Evolutionary conservation across 2,113 vertebrate genomes (phyloP).

Genomic region (Saccopteryx bilineata): DNA sequence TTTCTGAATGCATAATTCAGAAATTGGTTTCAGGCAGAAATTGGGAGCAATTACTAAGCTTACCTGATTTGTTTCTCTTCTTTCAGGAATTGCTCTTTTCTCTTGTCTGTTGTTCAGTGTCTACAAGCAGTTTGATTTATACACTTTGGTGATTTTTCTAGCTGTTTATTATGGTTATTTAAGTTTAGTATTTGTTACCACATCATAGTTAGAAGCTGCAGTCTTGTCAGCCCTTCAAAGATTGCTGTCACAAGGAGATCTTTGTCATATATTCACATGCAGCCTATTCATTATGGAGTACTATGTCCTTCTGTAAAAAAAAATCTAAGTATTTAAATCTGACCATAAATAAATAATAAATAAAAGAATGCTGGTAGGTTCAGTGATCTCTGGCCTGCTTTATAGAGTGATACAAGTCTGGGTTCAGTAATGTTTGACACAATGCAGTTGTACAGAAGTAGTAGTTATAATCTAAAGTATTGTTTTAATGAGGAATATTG

Average conservation of each 20-base stretch:
- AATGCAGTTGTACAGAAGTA: neutral
- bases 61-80: neutral
- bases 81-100: neutral
- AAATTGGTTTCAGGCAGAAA: neutral
- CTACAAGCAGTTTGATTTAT: neutral
- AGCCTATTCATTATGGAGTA: neutral
- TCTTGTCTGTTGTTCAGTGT: neutral
- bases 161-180: neutral
- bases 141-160: neutral
- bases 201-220: neutral
- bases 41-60: neutral
- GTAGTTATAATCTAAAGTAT: neutral
- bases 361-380: neutral
- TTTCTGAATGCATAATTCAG: neutral
- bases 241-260: neutral
- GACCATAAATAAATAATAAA: neutral
- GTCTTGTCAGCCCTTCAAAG: neutral
- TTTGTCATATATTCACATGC: neutral
- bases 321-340: neutral
- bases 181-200: neutral
- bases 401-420: neutral
- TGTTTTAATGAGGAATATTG: neutral
- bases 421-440: constrained; percentile 5
- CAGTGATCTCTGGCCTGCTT: neutral
- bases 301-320: neutral